Conservation (phyloP, 1,140 invertebrate genomes). For the Euura saliciscinereae region DNA sequence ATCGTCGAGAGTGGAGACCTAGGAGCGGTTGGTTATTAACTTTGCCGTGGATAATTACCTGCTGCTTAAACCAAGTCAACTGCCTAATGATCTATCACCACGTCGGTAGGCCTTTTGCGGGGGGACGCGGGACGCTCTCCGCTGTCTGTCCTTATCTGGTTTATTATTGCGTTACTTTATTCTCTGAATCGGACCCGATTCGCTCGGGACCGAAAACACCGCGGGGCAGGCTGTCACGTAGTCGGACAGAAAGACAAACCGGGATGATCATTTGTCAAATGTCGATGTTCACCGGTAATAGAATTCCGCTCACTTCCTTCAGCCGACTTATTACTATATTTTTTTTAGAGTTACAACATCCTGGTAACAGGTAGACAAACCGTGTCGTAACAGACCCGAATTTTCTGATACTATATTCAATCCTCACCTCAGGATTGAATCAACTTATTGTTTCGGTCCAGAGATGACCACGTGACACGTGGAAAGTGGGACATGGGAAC, state of each 20-base stretch:
- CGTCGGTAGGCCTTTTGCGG: slow-evolving; percentile 23
- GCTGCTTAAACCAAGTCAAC: slow-evolving; percentile 41
- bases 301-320: not conserved
- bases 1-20: not conserved
- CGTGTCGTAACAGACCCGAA: no score
- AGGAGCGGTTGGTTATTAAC: slow-evolving; percentile 23
- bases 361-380: no score
- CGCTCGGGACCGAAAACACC: not conserved
- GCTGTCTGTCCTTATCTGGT: not conserved
- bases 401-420: no score
- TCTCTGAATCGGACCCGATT: not conserved
- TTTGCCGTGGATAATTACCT: slow-evolving; percentile 27
- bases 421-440: no score
- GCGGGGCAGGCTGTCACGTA: not conserved
- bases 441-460: not conserved
- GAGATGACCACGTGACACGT: slow-evolving; percentile 36
- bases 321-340: no score
- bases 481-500: slow-evolving; percentile 54
- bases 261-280: not conserved
- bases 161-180: not conserved
- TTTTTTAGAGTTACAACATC: no score
- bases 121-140: not conserved
- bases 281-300: not conserved
- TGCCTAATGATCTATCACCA: slow-evolving; percentile 44
- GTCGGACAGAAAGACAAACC: not conserved